Evolutionary conservation across 2,888 invertebrate genomes (phyloP).

Genomic region (Coleophora flavipennella): DNA sequence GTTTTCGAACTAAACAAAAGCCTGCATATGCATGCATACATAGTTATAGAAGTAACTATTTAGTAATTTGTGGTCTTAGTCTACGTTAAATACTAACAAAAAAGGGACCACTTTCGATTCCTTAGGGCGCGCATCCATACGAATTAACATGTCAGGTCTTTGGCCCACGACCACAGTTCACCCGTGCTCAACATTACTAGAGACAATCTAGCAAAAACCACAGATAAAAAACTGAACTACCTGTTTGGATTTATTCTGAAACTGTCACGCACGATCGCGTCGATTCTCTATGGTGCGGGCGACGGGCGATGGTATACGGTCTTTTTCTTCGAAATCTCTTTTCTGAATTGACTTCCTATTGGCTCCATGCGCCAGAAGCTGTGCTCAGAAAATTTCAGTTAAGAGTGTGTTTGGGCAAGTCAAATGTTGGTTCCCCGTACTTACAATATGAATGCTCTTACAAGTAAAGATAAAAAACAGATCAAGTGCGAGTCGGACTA

Average conservation of each 20-base stretch:
- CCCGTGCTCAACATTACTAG: slow-evolving; percentile 22
- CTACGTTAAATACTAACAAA: too few species aligned
- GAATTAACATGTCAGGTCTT: too few species aligned
- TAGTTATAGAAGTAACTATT: too few species aligned
- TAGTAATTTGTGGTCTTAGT: too few species aligned
- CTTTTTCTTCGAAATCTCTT: slow-evolving; percentile 14
- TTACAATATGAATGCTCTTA: too few species aligned
- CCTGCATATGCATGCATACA: too few species aligned
- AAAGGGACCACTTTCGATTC: too few species aligned
- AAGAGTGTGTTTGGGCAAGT: background rate
- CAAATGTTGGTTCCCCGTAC: background rate
- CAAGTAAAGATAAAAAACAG: too few species aligned
- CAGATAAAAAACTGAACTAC: slow-evolving; percentile 22
- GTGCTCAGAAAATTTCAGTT: slow-evolving; percentile 19
- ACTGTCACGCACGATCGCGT: slow-evolving; percentile 27
- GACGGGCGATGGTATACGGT: slow-evolving; percentile 15
- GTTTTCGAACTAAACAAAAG: too few species aligned
- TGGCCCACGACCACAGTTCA: slow-evolving; percentile 19
- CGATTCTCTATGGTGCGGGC: slow-evolving; percentile 24
- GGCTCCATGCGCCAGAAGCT: slow-evolving; percentile 23
- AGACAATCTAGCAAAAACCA: slow-evolving; percentile 14
- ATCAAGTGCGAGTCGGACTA: too few species aligned
- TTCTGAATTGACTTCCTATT: slow-evolving; percentile 22
- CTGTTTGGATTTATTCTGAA: slow-evolving; percentile 26
- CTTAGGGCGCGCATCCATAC: background rate